These are phyloP conservation scores for Lophius piscatorius DNA, from an alignment of 2,113 vertebrate species.

Conservation along the genomic window DNA sequence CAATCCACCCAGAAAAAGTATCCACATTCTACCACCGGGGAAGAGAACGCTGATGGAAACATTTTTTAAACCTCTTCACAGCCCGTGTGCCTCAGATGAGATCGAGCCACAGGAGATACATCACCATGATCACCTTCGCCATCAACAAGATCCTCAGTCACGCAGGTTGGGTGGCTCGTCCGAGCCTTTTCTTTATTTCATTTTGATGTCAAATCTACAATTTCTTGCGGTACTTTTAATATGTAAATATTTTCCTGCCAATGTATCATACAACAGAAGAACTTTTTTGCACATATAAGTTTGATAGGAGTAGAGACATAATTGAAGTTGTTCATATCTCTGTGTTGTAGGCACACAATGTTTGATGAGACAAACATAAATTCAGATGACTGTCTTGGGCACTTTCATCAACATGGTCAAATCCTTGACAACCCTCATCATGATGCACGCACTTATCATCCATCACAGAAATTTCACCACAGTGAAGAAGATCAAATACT, in stretches of 20 bases:
- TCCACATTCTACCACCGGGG: constrained; percentile 37
- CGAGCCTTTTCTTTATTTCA: not conserved
- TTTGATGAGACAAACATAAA: constrained; percentile 53
- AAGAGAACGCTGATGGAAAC: constrained; percentile 74
- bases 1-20: constrained; percentile 13
- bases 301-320: not conserved
- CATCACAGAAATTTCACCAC: constrained; percentile 25
- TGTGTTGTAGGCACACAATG: constrained; percentile 55
- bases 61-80: constrained; percentile 78
- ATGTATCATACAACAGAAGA: not conserved
- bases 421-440: constrained; percentile 15
- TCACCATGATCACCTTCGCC: constrained; percentile 38
- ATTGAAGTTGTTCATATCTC: not conserved
- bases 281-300: not conserved
- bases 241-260: not conserved
- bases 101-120: constrained; percentile 53
- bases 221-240: not conserved
- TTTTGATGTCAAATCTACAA: constrained; percentile 4
- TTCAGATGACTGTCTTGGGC: constrained; percentile 48
- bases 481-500: constrained; percentile 56
- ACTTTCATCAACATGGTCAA: constrained; percentile 37
- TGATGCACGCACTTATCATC: constrained; percentile 22
- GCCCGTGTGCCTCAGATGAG: constrained; percentile 53
- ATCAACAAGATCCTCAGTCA: constrained; percentile 51
- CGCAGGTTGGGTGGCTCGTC: constrained; percentile 54